These are phyloP conservation scores for Enteromius anoplus DNA, from an alignment of 2,797 vertebrate genomes.

Conservation along the genomic window DNA sequence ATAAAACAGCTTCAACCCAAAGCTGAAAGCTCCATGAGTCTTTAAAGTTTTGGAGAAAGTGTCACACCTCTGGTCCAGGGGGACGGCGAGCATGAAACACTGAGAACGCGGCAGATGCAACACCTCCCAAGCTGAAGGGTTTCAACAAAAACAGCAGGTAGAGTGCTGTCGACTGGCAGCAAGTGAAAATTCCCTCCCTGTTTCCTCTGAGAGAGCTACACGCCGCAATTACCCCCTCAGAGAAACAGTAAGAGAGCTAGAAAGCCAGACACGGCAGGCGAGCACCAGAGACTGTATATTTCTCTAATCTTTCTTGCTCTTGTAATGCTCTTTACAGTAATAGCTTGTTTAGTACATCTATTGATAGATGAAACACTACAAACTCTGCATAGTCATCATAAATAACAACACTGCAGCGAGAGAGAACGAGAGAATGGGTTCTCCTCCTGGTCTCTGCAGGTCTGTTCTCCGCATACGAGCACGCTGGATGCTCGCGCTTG, in stretches of 20 bases:
- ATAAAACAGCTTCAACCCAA: constrained; percentile 45
- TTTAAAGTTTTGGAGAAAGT: constrained; percentile 64
- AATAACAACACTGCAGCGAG: constrained; percentile 24
- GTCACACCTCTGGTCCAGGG: constrained; percentile 66
- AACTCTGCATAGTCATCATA: constrained; percentile 47
- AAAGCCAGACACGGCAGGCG: constrained; percentile 12
- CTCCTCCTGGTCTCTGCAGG: constrained; percentile 45
- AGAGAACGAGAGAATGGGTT: constrained; percentile 36
- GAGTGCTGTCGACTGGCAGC: constrained; percentile 62
- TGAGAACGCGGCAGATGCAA: constrained; percentile 66
- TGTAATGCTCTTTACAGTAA: constrained; percentile 37
- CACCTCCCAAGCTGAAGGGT: constrained; percentile 67
- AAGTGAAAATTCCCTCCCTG: constrained; percentile 66
- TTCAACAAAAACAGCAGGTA: constrained; percentile 67
- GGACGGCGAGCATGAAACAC: constrained; percentile 60
- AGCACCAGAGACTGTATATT: constrained; percentile 38
- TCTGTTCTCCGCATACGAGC: constrained; percentile 44
- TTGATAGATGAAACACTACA: constrained; percentile 29
- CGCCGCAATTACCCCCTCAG: constrained; percentile 59
- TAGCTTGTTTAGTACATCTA: constrained; percentile 34
- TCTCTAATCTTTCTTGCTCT: constrained; percentile 28
- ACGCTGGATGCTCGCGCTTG: constrained; percentile 41
- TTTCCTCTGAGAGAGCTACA: constrained; percentile 62
- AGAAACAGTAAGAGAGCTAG: constrained; percentile 43
- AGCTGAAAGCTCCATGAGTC: constrained; percentile 48